phyloP scores from a whole-genome alignment of 2,113 vertebrate genomes.

The Tachuris rubrigastra region DNA sequence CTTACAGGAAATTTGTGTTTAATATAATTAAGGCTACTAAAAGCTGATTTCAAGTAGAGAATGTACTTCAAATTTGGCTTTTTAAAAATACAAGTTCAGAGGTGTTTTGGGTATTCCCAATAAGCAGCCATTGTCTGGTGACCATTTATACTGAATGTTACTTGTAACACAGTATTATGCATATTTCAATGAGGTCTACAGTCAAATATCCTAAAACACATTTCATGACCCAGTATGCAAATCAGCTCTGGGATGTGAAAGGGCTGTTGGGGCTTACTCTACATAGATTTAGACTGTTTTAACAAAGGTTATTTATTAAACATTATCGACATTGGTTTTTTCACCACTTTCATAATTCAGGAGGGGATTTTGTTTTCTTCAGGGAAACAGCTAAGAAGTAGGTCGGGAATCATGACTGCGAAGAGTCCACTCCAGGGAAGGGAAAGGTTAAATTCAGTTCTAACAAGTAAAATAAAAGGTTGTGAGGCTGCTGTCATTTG shows the following conservation, averaged over 20 bases:
- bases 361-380: conserved; percentile 36
- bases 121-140: background rate
- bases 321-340: conserved; percentile 44
- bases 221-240: conserved; percentile 65
- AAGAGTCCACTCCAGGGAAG: conserved; percentile 10
- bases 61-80: background rate
- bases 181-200: conserved; percentile 37
- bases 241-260: conserved; percentile 40
- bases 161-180: background rate
- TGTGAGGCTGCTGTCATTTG: background rate
- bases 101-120: background rate
- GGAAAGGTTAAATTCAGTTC: conserved; percentile 41
- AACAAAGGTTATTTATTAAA: conserved; percentile 68
- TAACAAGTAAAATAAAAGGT: background rate
- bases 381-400: conserved; percentile 34
- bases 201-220: conserved; percentile 45
- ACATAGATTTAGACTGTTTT: conserved; percentile 46
- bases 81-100: background rate
- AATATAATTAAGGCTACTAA: background rate
- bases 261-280: conserved; percentile 48
- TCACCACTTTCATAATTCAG: conserved; percentile 21
- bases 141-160: background rate
- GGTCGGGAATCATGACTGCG: background rate
- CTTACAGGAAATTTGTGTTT: background rate
- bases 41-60: background rate